phyloP scores from a whole-genome alignment of 2,888 invertebrate genomes.

The Chorisops tibialis region DNA sequence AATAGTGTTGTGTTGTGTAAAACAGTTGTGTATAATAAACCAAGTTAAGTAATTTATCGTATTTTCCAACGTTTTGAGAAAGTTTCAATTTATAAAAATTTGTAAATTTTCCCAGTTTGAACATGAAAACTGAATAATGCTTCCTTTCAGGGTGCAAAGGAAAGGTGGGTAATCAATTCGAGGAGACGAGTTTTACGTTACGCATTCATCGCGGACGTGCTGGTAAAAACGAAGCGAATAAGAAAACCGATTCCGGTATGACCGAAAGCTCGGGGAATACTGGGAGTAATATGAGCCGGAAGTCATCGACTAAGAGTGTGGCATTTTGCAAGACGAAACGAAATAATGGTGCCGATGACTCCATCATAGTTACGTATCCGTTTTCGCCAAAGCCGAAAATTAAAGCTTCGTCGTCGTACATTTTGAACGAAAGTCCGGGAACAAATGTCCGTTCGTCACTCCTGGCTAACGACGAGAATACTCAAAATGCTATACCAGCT shows the following conservation, averaged over 20 bases:
- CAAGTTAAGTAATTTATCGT: too few relatives aligned
- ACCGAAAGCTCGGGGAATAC: background rate
- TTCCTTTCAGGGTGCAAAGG: conserved; percentile 61
- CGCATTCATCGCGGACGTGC: conserved; percentile 79
- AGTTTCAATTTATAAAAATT: background rate
- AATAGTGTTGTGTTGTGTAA: too few relatives aligned
- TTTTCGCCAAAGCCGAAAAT: background rate
- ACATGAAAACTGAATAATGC: background rate
- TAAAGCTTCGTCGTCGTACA: conserved; percentile 5
- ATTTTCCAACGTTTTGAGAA: background rate
- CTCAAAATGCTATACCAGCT: conserved; percentile 25
- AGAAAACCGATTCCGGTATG: conserved; percentile 40
- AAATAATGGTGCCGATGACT: conserved; percentile 3
- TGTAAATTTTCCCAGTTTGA: background rate
- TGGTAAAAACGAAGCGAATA: conserved; percentile 60
- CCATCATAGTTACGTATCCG: conserved; percentile 11
- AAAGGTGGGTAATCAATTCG: conserved; percentile 67
- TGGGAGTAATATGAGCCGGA: background rate
- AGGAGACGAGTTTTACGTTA: conserved; percentile 81
- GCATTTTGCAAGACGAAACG: conserved; percentile 17
- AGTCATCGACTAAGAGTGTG: background rate
- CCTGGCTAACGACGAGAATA: background rate
- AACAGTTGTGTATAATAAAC: too few relatives aligned
- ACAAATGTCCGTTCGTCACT: conserved; percentile 56
- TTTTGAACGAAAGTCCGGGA: conserved; percentile 1